phyloP scores from a whole-genome alignment of 2,113 vertebrate genomes.

The Lepus americanus region DNA sequence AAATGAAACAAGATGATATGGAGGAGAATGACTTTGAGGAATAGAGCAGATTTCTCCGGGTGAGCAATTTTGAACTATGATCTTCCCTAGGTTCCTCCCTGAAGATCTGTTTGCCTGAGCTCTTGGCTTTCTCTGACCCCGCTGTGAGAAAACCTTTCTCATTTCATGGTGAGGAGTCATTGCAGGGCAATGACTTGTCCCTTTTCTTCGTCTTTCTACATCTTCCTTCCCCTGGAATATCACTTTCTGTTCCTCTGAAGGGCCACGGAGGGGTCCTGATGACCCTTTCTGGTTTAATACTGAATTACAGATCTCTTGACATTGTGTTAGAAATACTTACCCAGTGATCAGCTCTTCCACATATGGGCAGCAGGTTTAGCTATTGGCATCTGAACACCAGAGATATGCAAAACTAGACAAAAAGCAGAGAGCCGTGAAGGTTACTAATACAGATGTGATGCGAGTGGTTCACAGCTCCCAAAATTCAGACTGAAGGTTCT shows the following conservation, averaged over 20 bases:
- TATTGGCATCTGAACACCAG: background rate
- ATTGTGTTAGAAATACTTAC: background rate
- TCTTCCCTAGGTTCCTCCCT: background rate
- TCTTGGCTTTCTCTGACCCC: background rate
- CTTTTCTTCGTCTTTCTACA: background rate
- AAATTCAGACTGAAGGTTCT: background rate
- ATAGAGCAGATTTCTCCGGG: background rate
- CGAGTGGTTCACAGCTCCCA: background rate
- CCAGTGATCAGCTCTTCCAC: background rate
- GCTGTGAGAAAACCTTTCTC: background rate
- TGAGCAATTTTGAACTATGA: background rate
- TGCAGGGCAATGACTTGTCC: background rate
- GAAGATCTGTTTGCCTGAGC: background rate
- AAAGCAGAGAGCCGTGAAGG: background rate
- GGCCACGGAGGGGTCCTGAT: background rate
- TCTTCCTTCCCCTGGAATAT: background rate
- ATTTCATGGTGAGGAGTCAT: background rate
- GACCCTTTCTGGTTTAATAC: background rate
- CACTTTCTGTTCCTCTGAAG: background rate
- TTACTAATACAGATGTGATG: background rate
- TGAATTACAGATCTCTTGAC: background rate
- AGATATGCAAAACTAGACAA: background rate
- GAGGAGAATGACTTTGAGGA: background rate
- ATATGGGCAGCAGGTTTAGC: background rate
- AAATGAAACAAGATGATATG: background rate